Evolutionary conservation across 2,113 vertebrate genomes (phyloP).

Genomic region (Aythya baeri): DNA sequence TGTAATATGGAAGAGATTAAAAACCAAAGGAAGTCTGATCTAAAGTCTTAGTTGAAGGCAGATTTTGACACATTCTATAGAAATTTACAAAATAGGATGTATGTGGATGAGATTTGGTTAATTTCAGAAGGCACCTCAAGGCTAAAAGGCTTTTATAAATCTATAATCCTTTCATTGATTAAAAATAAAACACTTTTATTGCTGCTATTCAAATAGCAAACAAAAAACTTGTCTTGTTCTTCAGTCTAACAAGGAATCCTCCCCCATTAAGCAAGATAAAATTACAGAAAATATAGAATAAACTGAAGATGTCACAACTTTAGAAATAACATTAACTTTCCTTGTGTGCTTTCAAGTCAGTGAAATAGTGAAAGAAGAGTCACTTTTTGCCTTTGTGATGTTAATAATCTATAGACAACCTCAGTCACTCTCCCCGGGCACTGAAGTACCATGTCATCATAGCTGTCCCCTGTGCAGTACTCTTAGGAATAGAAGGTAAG

Average conservation of each 20-base stretch:
- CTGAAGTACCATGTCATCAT: slow-evolving; percentile 72
- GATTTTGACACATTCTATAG: slow-evolving; percentile 82
- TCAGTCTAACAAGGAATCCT: slow-evolving; percentile 76
- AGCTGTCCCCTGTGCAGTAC: slow-evolving; percentile 15
- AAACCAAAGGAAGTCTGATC: slow-evolving; percentile 78
- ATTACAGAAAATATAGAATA: slow-evolving; percentile 75
- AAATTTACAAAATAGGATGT: slow-evolving; percentile 82
- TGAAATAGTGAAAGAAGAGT: slow-evolving; percentile 79
- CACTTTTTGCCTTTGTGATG: slow-evolving; percentile 77
- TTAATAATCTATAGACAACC: slow-evolving; percentile 53
- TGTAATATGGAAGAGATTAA: slow-evolving; percentile 78
- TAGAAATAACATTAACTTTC: slow-evolving; percentile 77
- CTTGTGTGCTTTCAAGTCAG: slow-evolving; percentile 83
- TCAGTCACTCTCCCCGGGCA: slow-evolving; percentile 70
- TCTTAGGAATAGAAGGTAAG: slow-evolving; percentile 98
- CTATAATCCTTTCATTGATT: slow-evolving; percentile 84
- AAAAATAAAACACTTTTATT: slow-evolving; percentile 88
- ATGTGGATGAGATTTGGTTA: slow-evolving; percentile 85
- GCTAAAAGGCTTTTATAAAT: slow-evolving; percentile 92
- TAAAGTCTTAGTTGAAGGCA: slow-evolving; percentile 78
- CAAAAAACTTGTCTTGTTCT: slow-evolving; percentile 79
- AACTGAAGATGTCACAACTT: slow-evolving; percentile 74
- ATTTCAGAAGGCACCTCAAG: slow-evolving; percentile 97
- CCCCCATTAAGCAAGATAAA: slow-evolving; percentile 75
- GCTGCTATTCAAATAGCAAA: slow-evolving; percentile 89